These are phyloP conservation scores for Drosophila kanapiae DNA, from an alignment of 1,140 invertebrate species.

Conservation along the genomic window DNA sequence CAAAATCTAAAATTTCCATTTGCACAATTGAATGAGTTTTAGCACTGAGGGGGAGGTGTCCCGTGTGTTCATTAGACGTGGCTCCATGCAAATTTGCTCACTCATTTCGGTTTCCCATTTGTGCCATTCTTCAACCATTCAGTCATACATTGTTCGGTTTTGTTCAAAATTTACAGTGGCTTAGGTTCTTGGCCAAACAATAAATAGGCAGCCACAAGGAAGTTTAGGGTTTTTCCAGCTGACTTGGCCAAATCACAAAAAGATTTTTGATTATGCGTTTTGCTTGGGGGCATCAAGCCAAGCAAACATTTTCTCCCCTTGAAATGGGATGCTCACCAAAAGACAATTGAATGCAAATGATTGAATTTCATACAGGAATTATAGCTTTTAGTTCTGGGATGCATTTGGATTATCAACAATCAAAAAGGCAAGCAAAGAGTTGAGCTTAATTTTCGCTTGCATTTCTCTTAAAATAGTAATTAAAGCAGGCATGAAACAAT, in stretches of 20 bases:
- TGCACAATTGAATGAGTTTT: slow-evolving; percentile 68
- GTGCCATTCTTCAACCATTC: slow-evolving; percentile 11
- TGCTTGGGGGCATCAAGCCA: slow-evolving; percentile 12
- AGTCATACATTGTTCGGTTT: slow-evolving; percentile 5
- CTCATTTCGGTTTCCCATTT: slow-evolving; percentile 27
- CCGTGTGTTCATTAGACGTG: slow-evolving; percentile 65
- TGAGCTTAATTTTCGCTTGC: not conserved
- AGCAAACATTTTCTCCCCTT: slow-evolving; percentile 12
- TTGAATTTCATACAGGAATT: slow-evolving; percentile 5
- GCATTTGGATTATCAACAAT: not conserved
- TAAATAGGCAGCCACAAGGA: slow-evolving; percentile 11
- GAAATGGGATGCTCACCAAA: slow-evolving; percentile 2
- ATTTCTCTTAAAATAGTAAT: not conserved
- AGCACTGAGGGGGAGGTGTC: slow-evolving; percentile 14
- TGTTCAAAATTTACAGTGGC: slow-evolving; percentile 6
- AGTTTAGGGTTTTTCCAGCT: slow-evolving; percentile 19
- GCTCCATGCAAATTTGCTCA: slow-evolving; percentile 53
- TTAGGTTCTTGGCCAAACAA: slow-evolving; percentile 24
- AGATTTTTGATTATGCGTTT: slow-evolving; percentile 31
- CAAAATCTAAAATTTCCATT: slow-evolving; percentile 72
- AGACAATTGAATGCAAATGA: slow-evolving; percentile 39
- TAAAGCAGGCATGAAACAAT: not conserved
- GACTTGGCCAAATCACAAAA: slow-evolving; percentile 27
- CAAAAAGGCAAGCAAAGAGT: too few species aligned
- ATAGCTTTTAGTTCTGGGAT: slow-evolving; percentile 2